These are phyloP conservation scores for Cheilosia vernalis DNA, from an alignment of 2,888 invertebrate species.

Conservation along the genomic window DNA sequence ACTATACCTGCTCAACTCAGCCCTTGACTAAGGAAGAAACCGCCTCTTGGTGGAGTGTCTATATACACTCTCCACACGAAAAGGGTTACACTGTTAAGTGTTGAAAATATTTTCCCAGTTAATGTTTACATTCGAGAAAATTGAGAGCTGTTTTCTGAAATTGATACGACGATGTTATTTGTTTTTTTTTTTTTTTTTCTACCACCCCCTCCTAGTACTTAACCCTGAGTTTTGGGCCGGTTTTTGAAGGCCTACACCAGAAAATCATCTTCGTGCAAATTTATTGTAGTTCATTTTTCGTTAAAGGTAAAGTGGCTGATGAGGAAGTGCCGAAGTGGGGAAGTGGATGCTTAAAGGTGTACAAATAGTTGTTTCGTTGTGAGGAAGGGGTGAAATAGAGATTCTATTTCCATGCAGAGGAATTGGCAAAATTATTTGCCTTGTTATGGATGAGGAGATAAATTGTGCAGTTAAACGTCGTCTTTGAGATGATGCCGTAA, in stretches of 20 bases:
- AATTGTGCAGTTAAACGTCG: conserved; percentile 66
- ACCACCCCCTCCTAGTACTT: not conserved
- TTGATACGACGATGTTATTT: conserved; percentile 70
- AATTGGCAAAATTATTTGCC: conserved; percentile 63
- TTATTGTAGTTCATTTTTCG: conserved; percentile 72
- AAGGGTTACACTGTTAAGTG: conserved; percentile 74
- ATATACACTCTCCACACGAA: conserved; percentile 26
- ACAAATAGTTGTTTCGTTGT: conserved; percentile 57
- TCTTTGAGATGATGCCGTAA: conserved; percentile 67
- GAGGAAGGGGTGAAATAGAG: too few relatives aligned
- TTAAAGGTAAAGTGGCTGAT: conserved; percentile 49
- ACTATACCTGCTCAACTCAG: not conserved
- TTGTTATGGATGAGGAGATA: conserved; percentile 65
- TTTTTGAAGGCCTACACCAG: conserved; percentile 34
- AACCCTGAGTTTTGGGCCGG: conserved; percentile 21
- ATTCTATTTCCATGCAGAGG: conserved; percentile 1
- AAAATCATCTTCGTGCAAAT: conserved; percentile 68
- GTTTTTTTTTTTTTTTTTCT: not conserved
- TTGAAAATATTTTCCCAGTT: conserved; percentile 71
- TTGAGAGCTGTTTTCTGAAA: conserved; percentile 73
- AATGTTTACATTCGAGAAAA: conserved; percentile 74
- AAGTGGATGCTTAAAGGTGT: conserved; percentile 50
- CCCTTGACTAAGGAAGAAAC: conserved; percentile 11
- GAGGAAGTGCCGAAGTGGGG: not conserved
- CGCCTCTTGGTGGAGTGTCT: conserved; percentile 12